phyloP scores from a whole-genome alignment of 2,888 invertebrate species.

The Leucophenga montana region DNA sequence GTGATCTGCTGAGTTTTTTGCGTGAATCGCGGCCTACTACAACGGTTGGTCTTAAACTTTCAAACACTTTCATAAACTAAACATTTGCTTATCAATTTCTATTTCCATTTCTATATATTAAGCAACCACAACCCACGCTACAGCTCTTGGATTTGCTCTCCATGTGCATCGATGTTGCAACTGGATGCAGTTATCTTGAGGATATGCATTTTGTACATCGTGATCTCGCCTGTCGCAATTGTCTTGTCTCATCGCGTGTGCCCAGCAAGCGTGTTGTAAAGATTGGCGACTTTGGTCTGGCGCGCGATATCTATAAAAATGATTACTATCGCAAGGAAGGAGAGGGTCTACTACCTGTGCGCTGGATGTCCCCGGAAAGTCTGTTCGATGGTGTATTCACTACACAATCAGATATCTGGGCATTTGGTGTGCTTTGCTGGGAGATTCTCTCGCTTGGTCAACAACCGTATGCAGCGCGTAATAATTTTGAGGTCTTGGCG shows the following conservation, averaged over 20 bases:
- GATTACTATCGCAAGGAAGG: slow-evolving; percentile 98
- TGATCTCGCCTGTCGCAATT: slow-evolving; percentile 96
- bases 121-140: slow-evolving; percentile 80
- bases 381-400: slow-evolving; percentile 96
- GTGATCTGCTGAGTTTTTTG: slow-evolving; percentile 93
- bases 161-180: slow-evolving; percentile 96
- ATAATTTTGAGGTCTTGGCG: slow-evolving; percentile 92
- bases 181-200: slow-evolving; percentile 95
- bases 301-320: slow-evolving; percentile 96
- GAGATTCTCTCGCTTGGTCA: slow-evolving; percentile 97
- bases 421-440: slow-evolving; percentile 95
- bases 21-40: slow-evolving; percentile 83
- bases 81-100: neutral
- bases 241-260: slow-evolving; percentile 83
- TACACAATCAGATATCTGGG: slow-evolving; percentile 97
- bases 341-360: slow-evolving; percentile 90
- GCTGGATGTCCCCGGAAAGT: slow-evolving; percentile 99
- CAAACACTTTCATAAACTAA: neutral
- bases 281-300: slow-evolving; percentile 96
- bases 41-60: slow-evolving; percentile 74
- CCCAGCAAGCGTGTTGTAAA: slow-evolving; percentile 78
- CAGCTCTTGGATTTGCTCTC: slow-evolving; percentile 88
- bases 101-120: slow-evolving; percentile 38
- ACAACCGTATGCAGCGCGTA: slow-evolving; percentile 95
- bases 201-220: slow-evolving; percentile 98